These are phyloP conservation scores for Stenurella melanura DNA, from an alignment of 2,888 invertebrate species.

Conservation along the genomic window DNA sequence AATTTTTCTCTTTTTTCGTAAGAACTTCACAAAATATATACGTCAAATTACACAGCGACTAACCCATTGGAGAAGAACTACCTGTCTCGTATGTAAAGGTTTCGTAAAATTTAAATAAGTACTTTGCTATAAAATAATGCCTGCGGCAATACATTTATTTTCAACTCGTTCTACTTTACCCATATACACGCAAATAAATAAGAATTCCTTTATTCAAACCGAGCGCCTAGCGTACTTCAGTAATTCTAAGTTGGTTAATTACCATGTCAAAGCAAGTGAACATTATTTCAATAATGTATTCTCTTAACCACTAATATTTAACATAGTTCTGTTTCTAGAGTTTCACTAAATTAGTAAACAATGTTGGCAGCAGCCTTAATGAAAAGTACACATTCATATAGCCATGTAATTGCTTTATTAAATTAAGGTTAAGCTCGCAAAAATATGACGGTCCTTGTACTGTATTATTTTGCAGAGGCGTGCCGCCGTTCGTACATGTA, in stretches of 20 bases:
- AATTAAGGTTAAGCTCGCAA: slow-evolving; percentile 18
- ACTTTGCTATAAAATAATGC: background rate
- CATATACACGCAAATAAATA: background rate
- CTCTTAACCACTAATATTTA: slow-evolving; percentile 16
- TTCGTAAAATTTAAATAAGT: background rate
- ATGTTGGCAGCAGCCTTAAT: slow-evolving; percentile 8
- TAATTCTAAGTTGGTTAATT: slow-evolving; percentile 9
- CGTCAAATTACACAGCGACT: too few species aligned
- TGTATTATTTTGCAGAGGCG: background rate
- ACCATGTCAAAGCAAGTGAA: slow-evolving; percentile 6
- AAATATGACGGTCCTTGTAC: background rate
- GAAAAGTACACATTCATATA: slow-evolving; percentile 30
- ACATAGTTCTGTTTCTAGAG: slow-evolving; percentile 25
- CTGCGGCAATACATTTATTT: background rate
- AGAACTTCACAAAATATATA: too few species aligned
- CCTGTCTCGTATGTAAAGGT: background rate
- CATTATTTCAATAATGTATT: slow-evolving; percentile 1
- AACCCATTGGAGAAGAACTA: background rate
- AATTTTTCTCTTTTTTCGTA: too few species aligned
- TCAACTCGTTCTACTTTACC: background rate
- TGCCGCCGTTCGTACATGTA: too few species aligned
- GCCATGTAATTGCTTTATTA: slow-evolving; percentile 23
- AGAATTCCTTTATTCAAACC: background rate
- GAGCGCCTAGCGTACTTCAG: background rate
- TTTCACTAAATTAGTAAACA: slow-evolving; percentile 22